Conservation (phyloP, 1,140 invertebrate genomes). For the Portunus trituberculatus region DNA sequence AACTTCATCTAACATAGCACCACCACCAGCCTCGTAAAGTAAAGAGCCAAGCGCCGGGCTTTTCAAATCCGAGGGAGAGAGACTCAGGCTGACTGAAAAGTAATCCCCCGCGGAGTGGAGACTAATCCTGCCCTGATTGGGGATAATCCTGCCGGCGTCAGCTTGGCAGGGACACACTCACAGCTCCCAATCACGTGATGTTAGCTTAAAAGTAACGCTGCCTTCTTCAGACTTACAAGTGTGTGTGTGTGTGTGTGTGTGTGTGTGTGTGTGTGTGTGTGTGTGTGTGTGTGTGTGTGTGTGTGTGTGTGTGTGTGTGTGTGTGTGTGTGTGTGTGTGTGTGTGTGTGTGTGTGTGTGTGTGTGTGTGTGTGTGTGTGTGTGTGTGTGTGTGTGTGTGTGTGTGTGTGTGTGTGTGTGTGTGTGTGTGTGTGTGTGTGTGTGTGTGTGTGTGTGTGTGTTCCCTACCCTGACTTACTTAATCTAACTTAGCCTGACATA, state of each 20-base stretch:
- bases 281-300: conserved; percentile 54
- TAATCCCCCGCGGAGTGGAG: neutral
- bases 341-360: conserved; percentile 40
- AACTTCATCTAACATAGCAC: neutral
- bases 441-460: no score
- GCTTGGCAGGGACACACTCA: neutral
- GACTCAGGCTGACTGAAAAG: neutral
- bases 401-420: no score
- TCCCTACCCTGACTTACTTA: no score
- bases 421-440: no score
- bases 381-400: conserved; percentile 58
- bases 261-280: conserved; percentile 60
- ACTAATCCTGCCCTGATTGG: neutral
- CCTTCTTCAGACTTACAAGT: no score
- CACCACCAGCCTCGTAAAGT: neutral
- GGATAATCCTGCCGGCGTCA: neutral
- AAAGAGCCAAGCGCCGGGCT: neutral
- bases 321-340: conserved; percentile 52
- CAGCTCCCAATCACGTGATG: neutral
- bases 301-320: conserved; percentile 57
- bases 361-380: conserved; percentile 53
- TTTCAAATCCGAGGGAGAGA: neutral
- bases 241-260: conserved; percentile 26
- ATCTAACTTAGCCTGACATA: no score
- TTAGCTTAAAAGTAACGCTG: neutral